Evolutionary conservation across 2,113 vertebrate species (phyloP), one percentile per base, ranked within the genome.

Genomic region (Mola mola): DNA sequence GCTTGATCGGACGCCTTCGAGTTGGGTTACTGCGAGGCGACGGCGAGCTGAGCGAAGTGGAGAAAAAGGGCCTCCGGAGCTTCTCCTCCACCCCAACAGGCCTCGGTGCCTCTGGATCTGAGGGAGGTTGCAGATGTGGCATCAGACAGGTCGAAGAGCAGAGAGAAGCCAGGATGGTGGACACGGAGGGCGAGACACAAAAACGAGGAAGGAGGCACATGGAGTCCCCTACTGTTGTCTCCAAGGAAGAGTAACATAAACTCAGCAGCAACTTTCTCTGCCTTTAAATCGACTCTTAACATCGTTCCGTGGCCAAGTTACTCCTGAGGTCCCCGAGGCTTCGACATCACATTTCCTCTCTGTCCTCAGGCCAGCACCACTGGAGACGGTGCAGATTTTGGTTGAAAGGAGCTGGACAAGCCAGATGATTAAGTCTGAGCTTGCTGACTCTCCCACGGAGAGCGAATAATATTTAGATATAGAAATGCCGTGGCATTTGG

Each of bases 1-100:
- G 91, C 72, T 92, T 92, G 71, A 92, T 82, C 20, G 89, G 87
- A 36, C 89, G 81, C 72, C 90, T 81, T 29, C 85, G 83, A 22
- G 77, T 61, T 0, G 89, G 85, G 77, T 89, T 90, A 67, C 81
- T 90, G 3, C 84, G 84, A 40, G 90, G 91, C 7, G 87, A 91
- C 1, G 86, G 88, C 10, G 84, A 89, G 79, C 87, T 85, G 52
- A 92, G 78, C 0, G 84, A 90, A 2, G 89, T 55, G 2, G 90
- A 88, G 67, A 91, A 87, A 50, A 91, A 89, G 1, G 91, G 86
- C 76, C 88, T 86, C 11, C 83, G 81, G 48, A 66, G 78, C 50
- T 81, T 91, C 58, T 88, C 78, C 59, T 86, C 88, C 40, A 71
- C 47, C 44, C 47, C 59, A 13, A 33, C 58, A 5, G 86, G 75